phyloP scores from a whole-genome alignment of 2,797 vertebrate genomes.

The Crax fasciolata region DNA sequence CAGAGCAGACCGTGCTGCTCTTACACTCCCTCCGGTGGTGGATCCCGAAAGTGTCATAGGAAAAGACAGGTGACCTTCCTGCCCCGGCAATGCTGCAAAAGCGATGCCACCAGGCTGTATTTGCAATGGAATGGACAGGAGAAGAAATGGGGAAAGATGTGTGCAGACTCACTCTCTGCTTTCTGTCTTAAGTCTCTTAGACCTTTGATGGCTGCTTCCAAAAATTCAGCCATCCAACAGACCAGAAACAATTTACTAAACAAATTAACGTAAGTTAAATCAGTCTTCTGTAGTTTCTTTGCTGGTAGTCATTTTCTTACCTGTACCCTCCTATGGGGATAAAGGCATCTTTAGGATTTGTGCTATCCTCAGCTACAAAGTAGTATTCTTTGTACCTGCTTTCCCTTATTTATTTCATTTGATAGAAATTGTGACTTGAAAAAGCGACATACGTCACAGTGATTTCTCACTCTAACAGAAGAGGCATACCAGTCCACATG shows the following conservation, averaged over 20 bases:
- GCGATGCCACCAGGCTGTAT: background rate
- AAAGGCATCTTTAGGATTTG: background rate
- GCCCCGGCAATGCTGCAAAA: fast-evolving
- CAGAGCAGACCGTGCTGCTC: background rate
- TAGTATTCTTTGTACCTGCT: background rate
- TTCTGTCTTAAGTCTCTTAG: background rate
- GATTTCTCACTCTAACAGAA: background rate
- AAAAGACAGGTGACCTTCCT: background rate
- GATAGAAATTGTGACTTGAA: background rate
- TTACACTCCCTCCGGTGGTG: slow-evolving; percentile 72
- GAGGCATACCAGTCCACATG: background rate
- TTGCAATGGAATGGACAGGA: fast-evolving
- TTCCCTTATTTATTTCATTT: background rate
- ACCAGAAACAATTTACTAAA: background rate
- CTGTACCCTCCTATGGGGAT: background rate
- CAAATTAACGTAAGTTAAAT: background rate
- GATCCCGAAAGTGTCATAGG: background rate
- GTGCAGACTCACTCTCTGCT: background rate
- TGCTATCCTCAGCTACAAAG: fast-evolving
- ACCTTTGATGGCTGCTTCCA: background rate
- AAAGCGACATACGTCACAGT: background rate
- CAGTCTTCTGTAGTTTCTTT: background rate
- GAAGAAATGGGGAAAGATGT: background rate
- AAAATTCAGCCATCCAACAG: background rate
- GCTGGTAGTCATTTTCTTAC: background rate